A percentile compares a stretch with the other conserved stretches of the same genome.
Evolutionary conservation across 1,140 invertebrate species (phyloP).

Genomic region (Thaumatotibia leucotreta): DNA sequence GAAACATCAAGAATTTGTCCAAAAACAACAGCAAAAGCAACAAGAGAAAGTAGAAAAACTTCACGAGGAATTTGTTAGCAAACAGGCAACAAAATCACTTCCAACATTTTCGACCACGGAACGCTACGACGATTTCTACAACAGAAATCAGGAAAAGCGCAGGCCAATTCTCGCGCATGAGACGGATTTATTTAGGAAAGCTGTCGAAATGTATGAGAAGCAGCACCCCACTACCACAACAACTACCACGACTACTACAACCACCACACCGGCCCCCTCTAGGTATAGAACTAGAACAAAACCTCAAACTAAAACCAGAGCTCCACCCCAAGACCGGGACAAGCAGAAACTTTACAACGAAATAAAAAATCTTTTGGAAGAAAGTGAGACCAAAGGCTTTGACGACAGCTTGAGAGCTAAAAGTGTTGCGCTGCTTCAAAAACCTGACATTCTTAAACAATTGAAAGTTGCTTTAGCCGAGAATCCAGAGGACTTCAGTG

Average conservation of each 20-base stretch:
- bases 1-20: slow-evolving; percentile 82
- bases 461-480: slow-evolving; percentile 83
- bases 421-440: slow-evolving; percentile 62
- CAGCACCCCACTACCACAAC: slow-evolving; percentile 71
- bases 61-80: slow-evolving; percentile 79
- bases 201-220: slow-evolving; percentile 69
- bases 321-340: slow-evolving; percentile 65
- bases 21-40: slow-evolving; percentile 82
- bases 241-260: slow-evolving; percentile 68
- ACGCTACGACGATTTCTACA: slow-evolving; percentile 57
- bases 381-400: slow-evolving; percentile 69
- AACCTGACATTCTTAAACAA: slow-evolving; percentile 81
- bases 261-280: slow-evolving; percentile 46
- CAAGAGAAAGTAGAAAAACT: slow-evolving; percentile 81
- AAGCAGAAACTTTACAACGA: slow-evolving; percentile 76
- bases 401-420: slow-evolving; percentile 64
- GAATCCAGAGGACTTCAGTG: slow-evolving; percentile 78
- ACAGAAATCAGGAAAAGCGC: slow-evolving; percentile 57
- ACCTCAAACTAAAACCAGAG: slow-evolving; percentile 54
- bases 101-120: slow-evolving; percentile 68
- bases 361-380: slow-evolving; percentile 69
- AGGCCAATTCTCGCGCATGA: slow-evolving; percentile 68
- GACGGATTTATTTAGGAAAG: slow-evolving; percentile 71
- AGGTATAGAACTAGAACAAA: slow-evolving; percentile 67
- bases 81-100: slow-evolving; percentile 79